Conservation (phyloP, 2,888 invertebrate genomes). For the Amaurobius ferox region DNA sequence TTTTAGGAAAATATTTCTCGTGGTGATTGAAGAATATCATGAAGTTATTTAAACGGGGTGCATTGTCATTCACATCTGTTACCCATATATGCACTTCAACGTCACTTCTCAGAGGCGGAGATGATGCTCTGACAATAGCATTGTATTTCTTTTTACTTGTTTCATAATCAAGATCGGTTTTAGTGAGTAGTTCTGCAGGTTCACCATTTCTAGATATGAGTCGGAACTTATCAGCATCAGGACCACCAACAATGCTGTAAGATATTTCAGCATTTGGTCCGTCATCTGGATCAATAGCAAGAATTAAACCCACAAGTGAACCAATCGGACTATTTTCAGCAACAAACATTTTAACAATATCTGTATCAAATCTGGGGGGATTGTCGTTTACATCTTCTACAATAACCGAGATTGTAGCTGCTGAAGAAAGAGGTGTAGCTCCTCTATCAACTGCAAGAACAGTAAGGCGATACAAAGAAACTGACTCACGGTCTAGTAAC, state of each 20-base stretch:
- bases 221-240: conserved; percentile 89
- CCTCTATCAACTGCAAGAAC: conserved; percentile 94
- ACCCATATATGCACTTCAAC: conserved; percentile 91
- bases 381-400: conserved; percentile 74
- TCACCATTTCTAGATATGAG: conserved; percentile 84
- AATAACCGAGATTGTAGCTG: conserved; percentile 82
- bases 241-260: conserved; percentile 94
- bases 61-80: conserved; percentile 92
- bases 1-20: conserved; percentile 92
- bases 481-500: conserved; percentile 92
- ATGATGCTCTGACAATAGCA: conserved; percentile 91
- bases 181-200: conserved; percentile 89
- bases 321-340: conserved; percentile 97
- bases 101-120: conserved; percentile 91
- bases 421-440: conserved; percentile 82
- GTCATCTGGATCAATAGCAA: conserved; percentile 94
- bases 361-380: conserved; percentile 84
- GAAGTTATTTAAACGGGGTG: conserved; percentile 93
- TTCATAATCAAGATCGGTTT: conserved; percentile 96
- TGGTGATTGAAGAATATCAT: conserved; percentile 96
- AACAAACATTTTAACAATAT: conserved; percentile 91
- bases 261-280: conserved; percentile 93
- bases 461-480: conserved; percentile 88
- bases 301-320: conserved; percentile 92
- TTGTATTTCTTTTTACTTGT: conserved; percentile 92